These are phyloP conservation scores for Papilio elwesi DNA, from an alignment of 2,888 invertebrate genomes.

Conservation along the genomic window DNA sequence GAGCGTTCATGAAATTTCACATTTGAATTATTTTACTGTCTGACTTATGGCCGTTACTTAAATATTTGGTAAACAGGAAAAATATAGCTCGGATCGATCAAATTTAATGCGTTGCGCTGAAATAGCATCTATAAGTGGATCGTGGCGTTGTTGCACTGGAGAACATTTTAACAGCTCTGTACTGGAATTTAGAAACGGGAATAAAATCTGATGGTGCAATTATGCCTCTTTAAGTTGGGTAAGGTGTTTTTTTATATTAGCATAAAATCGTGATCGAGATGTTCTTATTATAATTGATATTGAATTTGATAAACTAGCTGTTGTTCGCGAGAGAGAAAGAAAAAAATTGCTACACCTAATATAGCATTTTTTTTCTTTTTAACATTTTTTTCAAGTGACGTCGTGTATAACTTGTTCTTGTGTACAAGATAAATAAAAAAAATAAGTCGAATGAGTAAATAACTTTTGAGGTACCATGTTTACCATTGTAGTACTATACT, in stretches of 20 bases:
- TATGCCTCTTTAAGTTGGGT: conserved; percentile 19
- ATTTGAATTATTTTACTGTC: conserved; percentile 85
- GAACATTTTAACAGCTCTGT: conserved; percentile 40
- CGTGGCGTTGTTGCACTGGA: conserved; percentile 59
- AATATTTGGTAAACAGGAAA: conserved; percentile 85
- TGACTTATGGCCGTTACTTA: conserved; percentile 84
- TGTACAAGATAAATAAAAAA: too few species aligned
- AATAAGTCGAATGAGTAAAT: too few species aligned
- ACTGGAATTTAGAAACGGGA: conserved; percentile 39
- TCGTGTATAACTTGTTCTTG: too few species aligned
- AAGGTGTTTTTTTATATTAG: neutral
- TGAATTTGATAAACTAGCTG: too few species aligned
- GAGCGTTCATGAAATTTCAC: conserved; percentile 85
- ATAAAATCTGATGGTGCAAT: conserved; percentile 32
- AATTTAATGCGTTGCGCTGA: conserved; percentile 77
- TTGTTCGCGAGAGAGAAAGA: too few species aligned
- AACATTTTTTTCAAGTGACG: too few species aligned
- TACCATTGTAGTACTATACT: too few species aligned
- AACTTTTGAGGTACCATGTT: too few species aligned
- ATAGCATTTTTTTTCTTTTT: too few species aligned
- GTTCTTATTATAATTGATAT: neutral
- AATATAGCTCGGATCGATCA: conserved; percentile 83
- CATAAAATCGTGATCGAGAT: neutral
- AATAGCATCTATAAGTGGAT: conserved; percentile 78
- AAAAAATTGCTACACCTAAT: too few species aligned